Evolutionary conservation across 1,140 invertebrate species (phyloP), one percentile per base, ranked within the genome.

Genomic region (Acromyrmex echinatior): DNA sequence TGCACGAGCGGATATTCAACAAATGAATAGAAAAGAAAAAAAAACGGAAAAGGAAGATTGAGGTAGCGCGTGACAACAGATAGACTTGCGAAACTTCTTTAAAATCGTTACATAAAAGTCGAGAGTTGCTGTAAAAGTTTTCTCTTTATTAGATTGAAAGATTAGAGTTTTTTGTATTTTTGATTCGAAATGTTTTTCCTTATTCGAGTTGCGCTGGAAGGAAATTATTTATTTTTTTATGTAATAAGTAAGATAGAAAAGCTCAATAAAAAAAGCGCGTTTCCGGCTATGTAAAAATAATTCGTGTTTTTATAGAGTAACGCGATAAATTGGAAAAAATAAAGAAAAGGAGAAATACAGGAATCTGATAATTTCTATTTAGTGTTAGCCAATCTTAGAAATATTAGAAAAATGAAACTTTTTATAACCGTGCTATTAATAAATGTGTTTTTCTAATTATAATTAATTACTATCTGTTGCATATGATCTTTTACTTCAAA

Each of bases 21-120:
- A 12, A n/a, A 45, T 14, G 21, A 71, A 45, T 45, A 45, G 53
- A 45, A 68, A 28, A 63, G 39, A 25, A 12, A 18, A 12, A 18
- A 45, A 39, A 71, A 18, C 21, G n/a, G n/a, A 18, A 14, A n/a
- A 58, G 9, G 63, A 66, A 66, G 39, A 51, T 65, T 12, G 45
- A 66, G 25, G 77, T 10, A 25, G 53, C 56, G 31, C 71, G 21
- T 35, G 16, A 62, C 56, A n/a, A 62, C 21, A 39, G 39, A 45
- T 21, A 45, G 58, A 63, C 56, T 78, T 25, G 39, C 18, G 56
- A 71, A 21, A 56, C 10, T 81, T 81, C 16, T 18, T 81, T 81
- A n/a, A 81, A 81, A 81, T 71, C 45, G 28, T 81, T 56, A 71
- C 49, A 35, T 18, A 16, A 79, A 65, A 65, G 60, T 63, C 21